Evolutionary conservation across 2,888 invertebrate genomes (phyloP), one percentile per base, ranked within the genome.

Genomic region (Drosophila heteroneura): DNA sequence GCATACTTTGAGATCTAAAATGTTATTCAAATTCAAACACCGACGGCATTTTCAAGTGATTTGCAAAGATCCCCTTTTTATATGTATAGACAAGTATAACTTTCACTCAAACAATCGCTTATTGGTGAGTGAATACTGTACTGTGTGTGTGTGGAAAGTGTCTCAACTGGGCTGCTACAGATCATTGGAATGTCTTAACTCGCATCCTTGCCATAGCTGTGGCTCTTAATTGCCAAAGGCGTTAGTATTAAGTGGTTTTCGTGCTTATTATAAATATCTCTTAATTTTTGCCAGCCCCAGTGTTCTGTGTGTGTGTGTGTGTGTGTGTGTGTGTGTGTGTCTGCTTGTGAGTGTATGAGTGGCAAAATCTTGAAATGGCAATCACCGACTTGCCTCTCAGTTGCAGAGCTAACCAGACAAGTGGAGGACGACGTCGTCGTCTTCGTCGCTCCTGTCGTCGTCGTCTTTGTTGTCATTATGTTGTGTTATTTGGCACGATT

Each of bases 161-260:
- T 54, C 30, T 33, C 44, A 65, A 78, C 67, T 70, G 70, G 72
- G 47, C 47, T 66, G 65, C 59, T 54, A 57, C 77, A 60, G 61
- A 73, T 66, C 76, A 74, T 64, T 80, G 81, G 81, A 83, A 83
- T 79, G 83, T 68, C 62, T 70, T 69, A 51, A 65, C 53, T 30
- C 41, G 77, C 76, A 83, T 89, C 85, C 92, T 87, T 74, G 71
- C 59, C 65, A 70, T 79, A 56, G 60, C 67, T 81, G 74, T 78
- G 70, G 33, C 74, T 74, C 74, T 92, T 92, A 92, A 92, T 92
- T 92, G 92, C 92, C 92, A 92, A 91, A 92, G 92, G 92, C 92
- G 92, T 92, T 92, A 92, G 92, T 86, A 89, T 92, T 92, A 92
- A 92, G 92, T 92, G 92, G 92, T 92, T 92, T 92, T 92, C 92